phyloP scores from a whole-genome alignment of 2,888 invertebrate species.

The Taphrorychus bicolor region DNA sequence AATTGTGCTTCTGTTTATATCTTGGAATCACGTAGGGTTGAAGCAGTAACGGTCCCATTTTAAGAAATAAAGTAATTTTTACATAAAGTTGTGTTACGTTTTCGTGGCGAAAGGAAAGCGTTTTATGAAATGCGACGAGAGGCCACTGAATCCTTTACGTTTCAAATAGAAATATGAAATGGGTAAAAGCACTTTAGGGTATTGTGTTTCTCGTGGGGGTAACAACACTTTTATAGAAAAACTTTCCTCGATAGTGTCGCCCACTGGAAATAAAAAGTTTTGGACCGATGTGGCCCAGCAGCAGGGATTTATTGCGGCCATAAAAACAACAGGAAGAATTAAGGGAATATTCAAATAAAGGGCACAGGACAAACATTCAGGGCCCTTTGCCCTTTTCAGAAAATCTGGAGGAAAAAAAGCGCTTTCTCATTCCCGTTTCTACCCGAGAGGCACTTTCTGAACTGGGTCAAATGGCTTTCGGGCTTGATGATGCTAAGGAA shows the following conservation, averaged over 20 bases:
- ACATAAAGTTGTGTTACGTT: conserved; percentile 24
- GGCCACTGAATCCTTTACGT: conserved; percentile 34
- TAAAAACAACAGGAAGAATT: neutral
- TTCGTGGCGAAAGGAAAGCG: conserved; percentile 15
- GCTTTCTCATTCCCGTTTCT: conserved; percentile 1
- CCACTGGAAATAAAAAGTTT: neutral
- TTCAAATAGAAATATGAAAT: conserved; percentile 10
- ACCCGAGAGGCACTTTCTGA: conserved; percentile 2
- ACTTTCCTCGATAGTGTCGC: conserved; percentile 16
- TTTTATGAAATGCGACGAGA: conserved; percentile 11
- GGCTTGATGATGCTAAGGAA: neutral
- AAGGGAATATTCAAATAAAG: neutral
- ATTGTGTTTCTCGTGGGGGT: conserved; percentile 28
- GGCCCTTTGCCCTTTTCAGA: neutral
- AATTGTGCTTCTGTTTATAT: conserved; percentile 21
- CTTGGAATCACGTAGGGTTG: conserved; percentile 21
- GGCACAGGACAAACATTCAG: neutral
- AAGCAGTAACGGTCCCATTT: conserved; percentile 19
- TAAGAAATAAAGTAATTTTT: conserved; percentile 32
- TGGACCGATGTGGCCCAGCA: neutral
- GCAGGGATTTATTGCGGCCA: neutral
- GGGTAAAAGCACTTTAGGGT: conserved; percentile 33
- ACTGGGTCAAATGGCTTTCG: conserved; percentile 6
- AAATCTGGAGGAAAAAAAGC: neutral
- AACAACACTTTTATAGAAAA: conserved; percentile 29